phyloP scores from a whole-genome alignment of 2,888 invertebrate genomes.

The Phragmatobia fuliginosa region DNA sequence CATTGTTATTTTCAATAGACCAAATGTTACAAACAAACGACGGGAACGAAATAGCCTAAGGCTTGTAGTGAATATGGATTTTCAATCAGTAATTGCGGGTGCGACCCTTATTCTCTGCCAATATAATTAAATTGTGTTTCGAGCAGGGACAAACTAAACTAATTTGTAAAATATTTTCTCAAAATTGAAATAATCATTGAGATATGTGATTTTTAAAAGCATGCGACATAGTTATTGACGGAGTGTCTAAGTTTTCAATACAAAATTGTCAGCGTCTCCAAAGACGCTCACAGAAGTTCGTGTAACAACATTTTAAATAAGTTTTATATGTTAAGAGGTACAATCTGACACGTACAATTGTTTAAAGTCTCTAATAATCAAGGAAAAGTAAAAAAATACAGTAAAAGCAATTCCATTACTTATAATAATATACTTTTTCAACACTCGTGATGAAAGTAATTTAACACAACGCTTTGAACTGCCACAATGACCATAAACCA shows the following conservation, averaged over 20 bases:
- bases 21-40: neutral
- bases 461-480: constrained; percentile 10
- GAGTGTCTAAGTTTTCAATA: too few species aligned
- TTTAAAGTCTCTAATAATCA: too few species aligned
- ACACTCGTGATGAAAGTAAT: constrained; percentile 10
- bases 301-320: neutral
- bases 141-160: neutral
- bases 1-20: neutral
- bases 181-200: neutral
- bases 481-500: constrained; percentile 43
- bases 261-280: too few species aligned
- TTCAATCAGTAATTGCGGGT: neutral
- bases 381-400: neutral
- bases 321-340: too few species aligned
- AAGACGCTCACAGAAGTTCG: too few species aligned
- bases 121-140: neutral
- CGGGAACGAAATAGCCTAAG: neutral
- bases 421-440: neutral
- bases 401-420: neutral
- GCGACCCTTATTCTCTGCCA: neutral
- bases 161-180: neutral
- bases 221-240: too few species aligned
- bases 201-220: too few species aligned
- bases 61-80: neutral
- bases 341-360: too few species aligned